A percentile compares a stretch with the other conserved stretches of the same genome.
These are phyloP conservation scores for Argentina silus DNA, from an alignment of 2,797 vertebrate genomes.

Conservation along the genomic window DNA sequence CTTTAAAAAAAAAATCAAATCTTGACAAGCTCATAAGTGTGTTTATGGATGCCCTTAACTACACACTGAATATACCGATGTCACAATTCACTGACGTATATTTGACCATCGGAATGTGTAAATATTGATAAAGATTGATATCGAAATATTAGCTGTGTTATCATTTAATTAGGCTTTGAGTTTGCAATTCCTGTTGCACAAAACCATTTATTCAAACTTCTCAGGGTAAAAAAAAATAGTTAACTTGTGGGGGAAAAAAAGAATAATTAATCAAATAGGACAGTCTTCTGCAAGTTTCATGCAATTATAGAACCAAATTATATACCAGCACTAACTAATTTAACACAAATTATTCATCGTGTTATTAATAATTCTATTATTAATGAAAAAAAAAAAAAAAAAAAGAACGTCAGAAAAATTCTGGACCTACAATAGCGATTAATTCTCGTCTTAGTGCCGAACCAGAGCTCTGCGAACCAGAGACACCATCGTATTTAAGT, in stretches of 20 bases:
- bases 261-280: neutral
- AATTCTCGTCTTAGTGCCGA: no score
- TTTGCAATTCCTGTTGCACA: neutral
- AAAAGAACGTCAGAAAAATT: no score
- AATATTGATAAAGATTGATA: neutral
- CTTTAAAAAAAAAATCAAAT: constrained; percentile 36
- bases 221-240: neutral
- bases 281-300: neutral
- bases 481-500: no score
- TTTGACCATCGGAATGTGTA: neutral
- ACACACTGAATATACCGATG: no score
- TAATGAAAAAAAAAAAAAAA: neutral
- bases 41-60: neutral
- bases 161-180: neutral
- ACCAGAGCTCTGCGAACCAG: no score
- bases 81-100: no score
- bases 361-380: neutral
- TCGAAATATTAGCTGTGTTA: neutral
- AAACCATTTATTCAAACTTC: neutral
- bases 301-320: neutral
- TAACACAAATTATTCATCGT: neutral
- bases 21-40: neutral
- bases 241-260: neutral
- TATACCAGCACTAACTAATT: neutral
- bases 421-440: no score